Conservation (phyloP, 1,140 invertebrate species). For the Nephila pilipes region DNA sequence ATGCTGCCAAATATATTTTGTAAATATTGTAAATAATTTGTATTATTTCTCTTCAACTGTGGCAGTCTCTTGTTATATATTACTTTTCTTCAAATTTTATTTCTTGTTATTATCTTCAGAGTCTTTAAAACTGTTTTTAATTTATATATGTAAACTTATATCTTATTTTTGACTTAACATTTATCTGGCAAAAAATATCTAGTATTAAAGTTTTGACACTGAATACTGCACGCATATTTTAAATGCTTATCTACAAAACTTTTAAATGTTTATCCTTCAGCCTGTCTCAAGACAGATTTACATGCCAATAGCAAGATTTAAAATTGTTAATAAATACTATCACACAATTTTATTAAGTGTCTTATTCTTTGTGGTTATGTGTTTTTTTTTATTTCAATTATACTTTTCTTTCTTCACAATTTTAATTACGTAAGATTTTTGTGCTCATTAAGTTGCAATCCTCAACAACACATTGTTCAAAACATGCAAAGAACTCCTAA, state of each 20-base stretch:
- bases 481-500: too few relatives aligned
- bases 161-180: not conserved
- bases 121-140: not conserved
- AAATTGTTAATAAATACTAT: slow-evolving; percentile 30
- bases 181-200: not conserved
- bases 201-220: slow-evolving; percentile 3
- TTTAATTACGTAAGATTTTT: too few relatives aligned
- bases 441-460: too few relatives aligned
- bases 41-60: not conserved
- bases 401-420: too few relatives aligned
- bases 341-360: slow-evolving; percentile 13
- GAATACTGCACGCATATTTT: slow-evolving; percentile 26
- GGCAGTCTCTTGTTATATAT: not conserved
- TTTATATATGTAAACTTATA: not conserved
- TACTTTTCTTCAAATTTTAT: not conserved
- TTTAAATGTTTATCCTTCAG: slow-evolving; percentile 20
- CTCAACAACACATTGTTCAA: too few relatives aligned
- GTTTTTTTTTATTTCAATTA: not conserved
- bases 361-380: not conserved
- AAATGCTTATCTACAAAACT: slow-evolving; percentile 35
- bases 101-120: slow-evolving; percentile 19
- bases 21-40: slow-evolving; percentile 28
- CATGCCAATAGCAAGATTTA: slow-evolving; percentile 23
- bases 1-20: slow-evolving; percentile 24
- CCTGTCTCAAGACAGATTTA: slow-evolving; percentile 13